Evolutionary conservation across 2,888 invertebrate species (phyloP).

Genomic region (Xestoiulus laeticollis): DNA sequence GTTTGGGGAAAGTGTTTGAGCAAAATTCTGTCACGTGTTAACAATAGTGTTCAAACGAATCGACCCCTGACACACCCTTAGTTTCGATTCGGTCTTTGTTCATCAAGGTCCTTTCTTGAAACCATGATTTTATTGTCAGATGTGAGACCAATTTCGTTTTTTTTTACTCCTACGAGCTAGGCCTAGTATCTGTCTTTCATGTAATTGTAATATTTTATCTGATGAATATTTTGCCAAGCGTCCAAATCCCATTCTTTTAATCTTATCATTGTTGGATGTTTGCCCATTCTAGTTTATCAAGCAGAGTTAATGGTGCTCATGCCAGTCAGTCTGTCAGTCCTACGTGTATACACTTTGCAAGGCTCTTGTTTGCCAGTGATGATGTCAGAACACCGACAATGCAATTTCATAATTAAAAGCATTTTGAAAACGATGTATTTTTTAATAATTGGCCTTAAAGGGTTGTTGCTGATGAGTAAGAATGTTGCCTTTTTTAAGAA

Average conservation of each 20-base stretch:
- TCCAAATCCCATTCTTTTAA: background rate
- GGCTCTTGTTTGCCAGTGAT: background rate
- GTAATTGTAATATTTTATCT: conserved; percentile 7
- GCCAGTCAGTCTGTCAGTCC: background rate
- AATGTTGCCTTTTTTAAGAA: background rate
- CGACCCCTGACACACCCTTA: background rate
- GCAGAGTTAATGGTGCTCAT: background rate
- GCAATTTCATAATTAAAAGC: conserved; percentile 1
- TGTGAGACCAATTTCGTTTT: background rate
- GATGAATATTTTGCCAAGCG: background rate
- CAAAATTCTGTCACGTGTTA: background rate
- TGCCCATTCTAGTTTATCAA: background rate
- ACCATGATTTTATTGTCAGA: background rate
- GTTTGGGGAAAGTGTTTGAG: conserved; percentile 9
- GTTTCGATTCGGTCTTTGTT: background rate
- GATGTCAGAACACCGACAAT: background rate
- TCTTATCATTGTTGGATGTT: background rate
- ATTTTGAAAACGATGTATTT: background rate
- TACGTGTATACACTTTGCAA: background rate
- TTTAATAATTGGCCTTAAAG: background rate
- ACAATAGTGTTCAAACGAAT: background rate
- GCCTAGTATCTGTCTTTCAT: background rate
- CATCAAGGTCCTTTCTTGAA: background rate
- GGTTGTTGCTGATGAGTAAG: background rate
- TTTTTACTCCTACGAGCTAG: background rate